These are phyloP conservation scores for Urocynchramus pylzowi DNA, from an alignment of 2,113 vertebrate genomes.

Conservation along the genomic window DNA sequence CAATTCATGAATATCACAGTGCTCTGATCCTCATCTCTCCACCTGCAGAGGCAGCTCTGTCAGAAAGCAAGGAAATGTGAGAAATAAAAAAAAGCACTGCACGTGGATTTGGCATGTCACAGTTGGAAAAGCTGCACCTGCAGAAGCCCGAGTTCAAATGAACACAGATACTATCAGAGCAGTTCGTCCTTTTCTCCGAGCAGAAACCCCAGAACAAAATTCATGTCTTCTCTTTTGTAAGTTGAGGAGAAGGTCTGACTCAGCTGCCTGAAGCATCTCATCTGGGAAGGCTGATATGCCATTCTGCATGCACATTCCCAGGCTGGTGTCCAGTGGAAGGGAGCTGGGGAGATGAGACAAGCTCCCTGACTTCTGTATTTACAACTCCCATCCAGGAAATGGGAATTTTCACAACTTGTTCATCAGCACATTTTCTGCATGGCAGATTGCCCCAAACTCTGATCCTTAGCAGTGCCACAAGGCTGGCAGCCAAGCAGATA, in stretches of 20 bases:
- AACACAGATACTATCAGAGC: background rate
- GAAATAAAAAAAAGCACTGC: background rate
- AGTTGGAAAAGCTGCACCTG: background rate
- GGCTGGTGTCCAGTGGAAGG: background rate
- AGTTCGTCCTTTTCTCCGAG: background rate
- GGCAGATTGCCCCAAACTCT: background rate
- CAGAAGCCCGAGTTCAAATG: background rate
- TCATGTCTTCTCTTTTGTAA: background rate
- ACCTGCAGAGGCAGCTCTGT: background rate
- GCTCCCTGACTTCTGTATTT: background rate
- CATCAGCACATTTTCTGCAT: background rate
- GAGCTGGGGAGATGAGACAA: background rate
- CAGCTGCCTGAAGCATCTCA: background rate
- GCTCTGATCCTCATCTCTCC: background rate
- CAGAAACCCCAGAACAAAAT: background rate
- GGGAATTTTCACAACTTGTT: background rate
- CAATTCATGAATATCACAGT: background rate
- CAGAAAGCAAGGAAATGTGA: background rate
- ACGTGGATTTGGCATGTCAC: accelerated
- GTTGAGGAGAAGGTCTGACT: background rate
- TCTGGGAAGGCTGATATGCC: background rate
- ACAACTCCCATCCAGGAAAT: background rate
- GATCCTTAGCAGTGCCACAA: background rate
- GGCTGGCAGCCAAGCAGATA: background rate
- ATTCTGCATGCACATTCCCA: background rate